These are phyloP conservation scores for Chamaea fasciata DNA, from an alignment of 2,113 vertebrate genomes.

Conservation along the genomic window DNA sequence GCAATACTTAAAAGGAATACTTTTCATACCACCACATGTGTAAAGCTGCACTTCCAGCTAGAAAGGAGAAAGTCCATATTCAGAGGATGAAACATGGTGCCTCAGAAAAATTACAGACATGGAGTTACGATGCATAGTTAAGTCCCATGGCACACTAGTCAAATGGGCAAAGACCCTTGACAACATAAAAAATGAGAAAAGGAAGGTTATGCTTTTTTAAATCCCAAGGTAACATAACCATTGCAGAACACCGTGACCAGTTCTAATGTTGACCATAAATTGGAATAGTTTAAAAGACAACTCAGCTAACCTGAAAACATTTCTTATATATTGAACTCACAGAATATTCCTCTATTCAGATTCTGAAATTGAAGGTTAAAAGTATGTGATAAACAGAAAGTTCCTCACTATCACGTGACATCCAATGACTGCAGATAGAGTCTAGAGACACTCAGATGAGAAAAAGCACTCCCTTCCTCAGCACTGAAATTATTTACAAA, in stretches of 20 bases:
- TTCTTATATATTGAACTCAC: not conserved
- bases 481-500: not conserved
- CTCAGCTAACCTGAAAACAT: not conserved
- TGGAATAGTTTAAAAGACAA: conserved; percentile 9
- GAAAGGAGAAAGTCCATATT: not conserved
- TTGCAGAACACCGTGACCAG: not conserved
- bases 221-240: not conserved
- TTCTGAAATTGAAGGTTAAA: not conserved
- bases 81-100: not conserved
- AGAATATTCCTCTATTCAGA: not conserved
- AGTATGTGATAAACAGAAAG: not conserved
- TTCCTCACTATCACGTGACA: not conserved
- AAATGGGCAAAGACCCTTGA: not conserved
- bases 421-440: not conserved
- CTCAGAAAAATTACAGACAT: not conserved
- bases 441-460: not conserved
- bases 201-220: conserved; percentile 8
- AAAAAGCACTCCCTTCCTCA: not conserved
- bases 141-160: not conserved
- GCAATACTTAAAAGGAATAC: not conserved
- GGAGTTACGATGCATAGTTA: not conserved
- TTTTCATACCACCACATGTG: not conserved
- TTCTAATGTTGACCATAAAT: not conserved
- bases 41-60: not conserved
- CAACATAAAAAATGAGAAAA: not conserved